Evolutionary conservation across 2,113 vertebrate species (phyloP), one percentile per base, ranked within the genome.

Genomic region (Plectropomus leopardus): DNA sequence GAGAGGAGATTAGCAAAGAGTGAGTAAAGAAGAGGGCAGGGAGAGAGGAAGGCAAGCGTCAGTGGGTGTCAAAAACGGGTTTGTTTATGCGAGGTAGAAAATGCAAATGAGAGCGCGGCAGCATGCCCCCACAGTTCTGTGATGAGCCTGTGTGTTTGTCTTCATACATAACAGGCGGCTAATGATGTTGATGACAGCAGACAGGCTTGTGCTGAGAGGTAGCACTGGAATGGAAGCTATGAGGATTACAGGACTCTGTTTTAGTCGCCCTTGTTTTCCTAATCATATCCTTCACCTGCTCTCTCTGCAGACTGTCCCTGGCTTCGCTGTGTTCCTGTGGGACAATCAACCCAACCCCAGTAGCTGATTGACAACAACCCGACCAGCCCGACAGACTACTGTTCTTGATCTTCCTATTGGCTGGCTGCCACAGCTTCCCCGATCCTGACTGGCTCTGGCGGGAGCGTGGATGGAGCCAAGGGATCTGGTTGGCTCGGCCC

Each of bases 401-500:
- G 76, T 61, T 65, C 76, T 87, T 48, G 82, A 47, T 71, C 55
- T 74, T 88, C 74, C 80, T 32, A 84, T 94, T 92, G 93, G 93
- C 91, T 91, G 89, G 82, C 87, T 82, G 85, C 86, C 87, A 80
- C 88, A 85, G 90, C 90, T 93, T 91, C 85, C 80, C 90, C 90
- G 83, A 76, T 91, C 89, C 92, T 88, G 79, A 92, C 83, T 93
- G 90, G 93, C 85, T 92, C 88, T 88, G 92, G 92, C 63, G 84
- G 89, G 93, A 95, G 88, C 88, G 91, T 92, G 93, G 93, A 98
- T 99, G 98, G 98, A 99, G 95, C 95, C 96, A 93, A 97, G 98
- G 93, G 98, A 99, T 91, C 93, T 95, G 88, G 93, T 94, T 94
- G 95, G 94, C 94, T 88, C 89, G 80, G 94, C 95, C 87, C 95